These are phyloP conservation scores for Ceuthmochares aereus DNA, from an alignment of 2,113 vertebrate species.

Conservation along the genomic window DNA sequence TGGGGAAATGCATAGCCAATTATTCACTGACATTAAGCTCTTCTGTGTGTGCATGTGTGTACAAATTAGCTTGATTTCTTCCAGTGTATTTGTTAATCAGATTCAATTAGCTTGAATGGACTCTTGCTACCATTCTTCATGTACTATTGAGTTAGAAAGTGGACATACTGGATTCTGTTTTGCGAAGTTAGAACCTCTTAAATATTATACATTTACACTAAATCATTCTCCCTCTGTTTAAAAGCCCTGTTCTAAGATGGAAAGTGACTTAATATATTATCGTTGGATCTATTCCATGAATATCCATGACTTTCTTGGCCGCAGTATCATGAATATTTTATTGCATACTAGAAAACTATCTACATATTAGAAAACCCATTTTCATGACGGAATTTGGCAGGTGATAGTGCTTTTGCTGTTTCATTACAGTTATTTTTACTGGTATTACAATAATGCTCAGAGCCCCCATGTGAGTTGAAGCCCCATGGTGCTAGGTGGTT, in stretches of 20 bases:
- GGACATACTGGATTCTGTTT: neutral
- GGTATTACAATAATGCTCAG: neutral
- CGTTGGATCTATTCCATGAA: slow-evolving; percentile 50
- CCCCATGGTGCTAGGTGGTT: neutral
- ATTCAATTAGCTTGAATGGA: neutral
- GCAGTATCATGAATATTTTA: slow-evolving; percentile 52
- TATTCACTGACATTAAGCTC: neutral
- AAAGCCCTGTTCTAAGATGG: neutral
- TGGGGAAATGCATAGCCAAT: neutral
- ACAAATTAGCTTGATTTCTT: slow-evolving; percentile 13
- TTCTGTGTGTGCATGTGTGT: neutral
- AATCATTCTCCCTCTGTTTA: neutral
- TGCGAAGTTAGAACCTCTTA: neutral
- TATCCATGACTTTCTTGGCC: slow-evolving; percentile 46
- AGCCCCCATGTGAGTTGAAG: neutral
- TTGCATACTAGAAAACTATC: slow-evolving; percentile 8
- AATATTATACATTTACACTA: neutral
- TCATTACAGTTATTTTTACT: slow-evolving; percentile 37
- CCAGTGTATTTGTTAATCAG: neutral
- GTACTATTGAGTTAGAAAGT: neutral
- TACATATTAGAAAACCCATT: neutral
- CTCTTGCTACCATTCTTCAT: neutral
- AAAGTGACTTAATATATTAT: slow-evolving; percentile 51
- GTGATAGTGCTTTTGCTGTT: slow-evolving; percentile 28
- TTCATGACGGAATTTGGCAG: slow-evolving; percentile 45